Conservation (phyloP, 2,113 vertebrate genomes). For the Ammodytes marinus region DNA sequence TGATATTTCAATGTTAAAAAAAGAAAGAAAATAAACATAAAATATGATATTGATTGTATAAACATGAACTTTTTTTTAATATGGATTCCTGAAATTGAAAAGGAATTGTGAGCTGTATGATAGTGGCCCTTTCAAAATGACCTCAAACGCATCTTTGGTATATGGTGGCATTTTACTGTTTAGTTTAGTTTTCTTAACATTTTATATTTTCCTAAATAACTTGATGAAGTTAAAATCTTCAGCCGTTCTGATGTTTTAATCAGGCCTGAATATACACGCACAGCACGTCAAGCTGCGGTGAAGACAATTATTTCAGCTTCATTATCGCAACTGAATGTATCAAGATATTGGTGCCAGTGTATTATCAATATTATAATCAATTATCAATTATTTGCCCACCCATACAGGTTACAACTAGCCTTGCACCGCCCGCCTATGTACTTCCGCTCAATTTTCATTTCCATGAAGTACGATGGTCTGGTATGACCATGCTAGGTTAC, state of each 20-base stretch:
- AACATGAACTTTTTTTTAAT: not conserved
- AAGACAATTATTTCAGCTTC: too few species aligned
- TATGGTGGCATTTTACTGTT: not conserved
- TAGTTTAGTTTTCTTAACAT: too few species aligned
- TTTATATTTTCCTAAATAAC: too few species aligned
- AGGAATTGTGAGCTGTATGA: not conserved
- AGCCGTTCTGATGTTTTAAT: too few species aligned
- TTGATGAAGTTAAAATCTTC: too few species aligned
- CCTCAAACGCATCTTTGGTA: not conserved
- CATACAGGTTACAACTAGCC: too few species aligned
- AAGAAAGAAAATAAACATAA: not conserved
- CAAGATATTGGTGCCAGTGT: not conserved
- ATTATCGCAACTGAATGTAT: not conserved
- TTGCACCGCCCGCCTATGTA: too few species aligned
- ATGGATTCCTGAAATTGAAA: not conserved
- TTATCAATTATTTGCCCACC: not conserved
- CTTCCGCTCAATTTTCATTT: too few species aligned
- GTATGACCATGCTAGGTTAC: too few species aligned
- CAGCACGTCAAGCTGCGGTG: too few species aligned
- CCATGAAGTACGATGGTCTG: too few species aligned
- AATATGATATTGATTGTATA: not conserved
- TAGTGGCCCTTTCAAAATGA: not conserved
- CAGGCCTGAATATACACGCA: too few species aligned
- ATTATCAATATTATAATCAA: not conserved
- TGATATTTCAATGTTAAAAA: not conserved